Evolutionary conservation across 2,113 vertebrate genomes (phyloP).

Genomic region (Rhinolophus sinicus): DNA sequence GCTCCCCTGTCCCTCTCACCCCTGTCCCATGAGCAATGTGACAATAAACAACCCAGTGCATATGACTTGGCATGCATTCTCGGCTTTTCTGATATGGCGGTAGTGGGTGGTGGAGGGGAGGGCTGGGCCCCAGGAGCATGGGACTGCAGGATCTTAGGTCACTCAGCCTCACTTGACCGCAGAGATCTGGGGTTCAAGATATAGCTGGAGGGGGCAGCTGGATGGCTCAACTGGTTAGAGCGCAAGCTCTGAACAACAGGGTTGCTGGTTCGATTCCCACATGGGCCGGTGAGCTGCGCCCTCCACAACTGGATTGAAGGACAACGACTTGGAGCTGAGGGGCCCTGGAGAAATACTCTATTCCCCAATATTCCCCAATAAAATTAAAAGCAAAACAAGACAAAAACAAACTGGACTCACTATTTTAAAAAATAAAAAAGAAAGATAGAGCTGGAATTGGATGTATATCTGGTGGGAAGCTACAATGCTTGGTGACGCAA

Average conservation of each 20-base stretch:
- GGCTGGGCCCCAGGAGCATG: background rate
- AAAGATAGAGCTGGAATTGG: background rate
- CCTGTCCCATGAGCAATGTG: background rate
- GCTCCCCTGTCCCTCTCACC: background rate
- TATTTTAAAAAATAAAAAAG: too few species aligned
- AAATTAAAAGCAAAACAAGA: too few species aligned
- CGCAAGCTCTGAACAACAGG: too few species aligned
- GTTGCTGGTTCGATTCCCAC: too few species aligned
- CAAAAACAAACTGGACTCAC: too few species aligned
- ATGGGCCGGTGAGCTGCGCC: too few species aligned
- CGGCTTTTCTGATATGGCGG: background rate
- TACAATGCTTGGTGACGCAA: background rate
- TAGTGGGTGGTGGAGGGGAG: background rate
- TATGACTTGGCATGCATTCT: conserved; percentile 15
- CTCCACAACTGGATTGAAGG: too few species aligned
- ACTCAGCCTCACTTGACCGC: background rate
- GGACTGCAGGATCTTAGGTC: background rate
- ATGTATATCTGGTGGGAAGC: background rate
- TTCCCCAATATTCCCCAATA: too few species aligned
- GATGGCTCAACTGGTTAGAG: too few species aligned
- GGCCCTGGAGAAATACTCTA: too few species aligned
- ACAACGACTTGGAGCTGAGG: too few species aligned
- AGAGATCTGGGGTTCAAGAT: background rate
- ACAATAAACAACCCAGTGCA: conserved; percentile 73
- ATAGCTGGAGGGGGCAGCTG: background rate